Percentiles rank a stretch among this genome's conserved stretches.
phyloP scores from a whole-genome alignment of 2,113 vertebrate species.

The Chlorodrepanis virens region DNA sequence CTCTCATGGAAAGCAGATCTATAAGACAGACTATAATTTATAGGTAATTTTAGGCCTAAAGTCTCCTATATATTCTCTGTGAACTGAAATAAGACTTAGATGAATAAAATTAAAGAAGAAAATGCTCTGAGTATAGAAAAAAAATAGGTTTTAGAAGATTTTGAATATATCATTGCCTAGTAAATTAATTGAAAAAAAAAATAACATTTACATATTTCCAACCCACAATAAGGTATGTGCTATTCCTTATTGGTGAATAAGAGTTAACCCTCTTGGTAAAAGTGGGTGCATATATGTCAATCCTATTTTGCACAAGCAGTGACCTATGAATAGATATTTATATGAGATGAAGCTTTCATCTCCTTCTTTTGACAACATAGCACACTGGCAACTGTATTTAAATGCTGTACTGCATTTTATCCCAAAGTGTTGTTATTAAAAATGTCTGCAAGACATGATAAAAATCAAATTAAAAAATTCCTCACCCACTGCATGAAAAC shows the following conservation, averaged over 20 bases:
- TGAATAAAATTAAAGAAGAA: background rate
- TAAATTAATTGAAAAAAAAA: background rate
- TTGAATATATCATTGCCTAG: background rate
- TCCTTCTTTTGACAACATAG: background rate
- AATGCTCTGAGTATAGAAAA: background rate
- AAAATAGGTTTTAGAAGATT: background rate
- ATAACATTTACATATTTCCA: background rate
- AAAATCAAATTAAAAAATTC: background rate
- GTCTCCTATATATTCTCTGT: background rate
- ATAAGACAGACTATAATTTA: conserved; percentile 14
- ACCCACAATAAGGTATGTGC: background rate
- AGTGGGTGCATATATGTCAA: background rate
- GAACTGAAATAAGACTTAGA: background rate
- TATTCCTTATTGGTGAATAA: background rate
- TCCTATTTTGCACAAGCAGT: background rate
- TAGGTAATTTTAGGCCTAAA: conserved; percentile 16
- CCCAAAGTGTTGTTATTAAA: background rate
- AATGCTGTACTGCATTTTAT: background rate
- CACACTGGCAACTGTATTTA: background rate
- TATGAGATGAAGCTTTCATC: background rate
- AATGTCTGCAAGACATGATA: background rate
- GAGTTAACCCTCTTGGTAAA: background rate
- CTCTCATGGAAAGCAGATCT: conserved; percentile 38
- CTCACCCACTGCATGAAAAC: background rate
- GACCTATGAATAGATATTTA: background rate